phyloP scores from a whole-genome alignment of 2,113 vertebrate species.

The Carettochelys insculpta region DNA sequence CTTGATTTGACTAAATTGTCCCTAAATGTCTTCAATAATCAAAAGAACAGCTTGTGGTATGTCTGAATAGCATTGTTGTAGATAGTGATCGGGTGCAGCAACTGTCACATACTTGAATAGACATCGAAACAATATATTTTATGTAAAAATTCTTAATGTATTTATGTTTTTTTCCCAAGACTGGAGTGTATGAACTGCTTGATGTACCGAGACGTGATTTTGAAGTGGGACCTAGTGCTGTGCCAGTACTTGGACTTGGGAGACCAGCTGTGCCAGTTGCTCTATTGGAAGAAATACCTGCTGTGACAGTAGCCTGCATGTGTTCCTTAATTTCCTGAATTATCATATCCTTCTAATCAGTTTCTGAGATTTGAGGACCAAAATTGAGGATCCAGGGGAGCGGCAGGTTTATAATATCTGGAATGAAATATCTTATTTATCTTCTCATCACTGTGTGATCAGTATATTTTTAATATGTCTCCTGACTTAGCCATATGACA shows the following conservation, averaged over 20 bases:
- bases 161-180: slow-evolving; percentile 20
- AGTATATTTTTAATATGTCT: slow-evolving; percentile 38
- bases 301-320: slow-evolving; percentile 74
- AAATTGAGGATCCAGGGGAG: slow-evolving; percentile 71
- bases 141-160: slow-evolving; percentile 1
- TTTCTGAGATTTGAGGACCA: slow-evolving; percentile 66
- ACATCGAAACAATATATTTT: neutral
- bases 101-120: neutral
- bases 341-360: slow-evolving; percentile 79
- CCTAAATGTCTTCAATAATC: neutral
- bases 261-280: slow-evolving; percentile 77
- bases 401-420: slow-evolving; percentile 57
- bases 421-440: slow-evolving; percentile 59
- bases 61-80: neutral
- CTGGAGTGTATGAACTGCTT: slow-evolving; percentile 49
- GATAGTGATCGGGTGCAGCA: neutral
- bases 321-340: slow-evolving; percentile 78
- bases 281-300: slow-evolving; percentile 71
- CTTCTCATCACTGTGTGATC: slow-evolving; percentile 13
- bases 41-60: neutral
- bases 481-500: slow-evolving; percentile 29
- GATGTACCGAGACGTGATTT: slow-evolving; percentile 71
- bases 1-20: neutral
- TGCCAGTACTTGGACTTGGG: slow-evolving; percentile 70
- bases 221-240: slow-evolving; percentile 78